Base-by-base conservation (phyloP, 2,113 vertebrate genomes). In the Callipepla californica region DNA sequence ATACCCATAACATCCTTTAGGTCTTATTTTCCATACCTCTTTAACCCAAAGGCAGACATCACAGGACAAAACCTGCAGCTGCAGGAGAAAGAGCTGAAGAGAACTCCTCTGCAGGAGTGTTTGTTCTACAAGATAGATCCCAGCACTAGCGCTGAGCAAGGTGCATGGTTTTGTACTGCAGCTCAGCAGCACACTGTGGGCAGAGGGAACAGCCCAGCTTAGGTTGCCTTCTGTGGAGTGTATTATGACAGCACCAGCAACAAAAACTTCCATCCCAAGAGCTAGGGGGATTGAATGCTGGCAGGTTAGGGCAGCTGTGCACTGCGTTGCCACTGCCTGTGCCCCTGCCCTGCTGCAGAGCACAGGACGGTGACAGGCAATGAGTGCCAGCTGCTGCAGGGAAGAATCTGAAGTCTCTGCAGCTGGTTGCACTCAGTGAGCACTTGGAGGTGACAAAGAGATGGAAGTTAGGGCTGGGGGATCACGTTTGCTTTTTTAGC, bases 1-100 rank as follows among this genome's bases (percentile, higher is more conserved):
- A 91, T 87, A 93, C 79, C 79, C 30, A 2, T 76, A 67, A 86
- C 70, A 80, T 30, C 89, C 85, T 94, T 90, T 79, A 81, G 89
- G 65, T 74, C 45, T 59, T 78, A 10, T 47, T 58, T 30, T 66
- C 72, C 76, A 76, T 48, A 90, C 44, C 83, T 75, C 25, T 50
- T 80, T 80, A 72, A 48, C 61, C 21, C 68, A 66, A 92, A 53
- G 81, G 74, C 67, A 73, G 55, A 50, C 65, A 75, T 47, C 77
- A 65, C 62, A 89, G 76, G 65, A 45, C 50, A 59, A 75, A 90
- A 76, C 86, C 84, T 83, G 58, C 61, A 32, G 45, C 57, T 68
- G 45, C 34, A 61, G 78, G 75, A 80, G 83, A 51, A 80, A 67
- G 3, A 17, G 36, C 48, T 78, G 10, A 51, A 48, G 53, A 80